Evolutionary conservation across 2,888 invertebrate genomes (phyloP).

Genomic region (Anthophora plumipes): DNA sequence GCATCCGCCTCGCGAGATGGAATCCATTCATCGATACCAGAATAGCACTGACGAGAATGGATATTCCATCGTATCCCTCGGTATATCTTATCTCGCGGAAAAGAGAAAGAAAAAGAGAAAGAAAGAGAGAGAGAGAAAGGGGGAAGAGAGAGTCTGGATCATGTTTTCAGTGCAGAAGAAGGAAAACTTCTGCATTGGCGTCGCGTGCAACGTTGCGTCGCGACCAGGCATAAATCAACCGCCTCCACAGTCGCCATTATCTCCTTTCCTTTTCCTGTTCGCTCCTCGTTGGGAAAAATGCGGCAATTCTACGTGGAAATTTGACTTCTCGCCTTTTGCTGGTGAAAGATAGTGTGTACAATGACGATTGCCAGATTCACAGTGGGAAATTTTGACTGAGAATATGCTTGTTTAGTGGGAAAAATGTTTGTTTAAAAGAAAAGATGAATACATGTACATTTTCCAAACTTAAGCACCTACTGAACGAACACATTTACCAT

Average conservation of each 20-base stretch:
- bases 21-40: conserved; percentile 60
- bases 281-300: conserved; percentile 19
- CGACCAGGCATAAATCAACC: conserved; percentile 43
- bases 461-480: no score
- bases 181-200: conserved; percentile 28
- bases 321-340: neutral
- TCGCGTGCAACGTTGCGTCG: conserved; percentile 37
- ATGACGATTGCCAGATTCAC: neutral
- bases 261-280: neutral
- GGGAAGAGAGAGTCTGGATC: neutral
- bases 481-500: no score
- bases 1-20: conserved; percentile 43
- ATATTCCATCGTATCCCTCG: conserved; percentile 44
- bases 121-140: no score
- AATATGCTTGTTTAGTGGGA: no score
- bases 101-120: neutral
- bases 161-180: conserved; percentile 10
- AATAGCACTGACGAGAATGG: conserved; percentile 54
- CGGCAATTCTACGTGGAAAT: neutral
- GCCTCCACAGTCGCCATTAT: conserved; percentile 25
- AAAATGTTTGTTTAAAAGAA: no score
- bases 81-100: conserved; percentile 41
- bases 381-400: no score
- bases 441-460: no score
- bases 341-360: neutral